Base-by-base conservation (phyloP, 2,888 invertebrate species). In the Heliconius erato region DNA sequence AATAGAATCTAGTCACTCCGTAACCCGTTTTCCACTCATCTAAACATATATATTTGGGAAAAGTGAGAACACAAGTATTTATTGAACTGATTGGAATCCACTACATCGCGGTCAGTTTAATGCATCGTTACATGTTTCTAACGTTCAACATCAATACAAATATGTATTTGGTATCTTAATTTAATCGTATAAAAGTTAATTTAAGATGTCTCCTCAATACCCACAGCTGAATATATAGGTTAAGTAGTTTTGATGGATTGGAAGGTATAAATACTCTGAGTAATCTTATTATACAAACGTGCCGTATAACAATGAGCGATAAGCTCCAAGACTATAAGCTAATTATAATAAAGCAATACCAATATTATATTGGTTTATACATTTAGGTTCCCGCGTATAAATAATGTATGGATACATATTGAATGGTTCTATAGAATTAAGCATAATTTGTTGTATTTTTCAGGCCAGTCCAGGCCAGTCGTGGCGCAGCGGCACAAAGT, bases 311-410 rank as follows among this genome's bases (percentile, higher is more conserved):
- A 78, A 71, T 81, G 49, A 35, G 63, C 65, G 81, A 78, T 81
- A 78, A 77, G 78, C 81, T 44, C 59, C 71, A 78, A 71, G 44
- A 82, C 68, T 82, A 82, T 82, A 82, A 82, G 83, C 82, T 84
- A 80, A 84, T 84, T 78, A 82, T 80, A 76, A 76, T 76, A 68
- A 82, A 82, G 74, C 82, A 54, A 80, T 80, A 63, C n/a, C 80
- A 72, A 80, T 82, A 67, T 77, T 74, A 69, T 49, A 28, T 77
- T 79, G 44, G 54, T 54, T 54, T 78, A 82, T 80, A 54, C 72
- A 69, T 80, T 77, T n/a, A 44, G 28, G 35, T 44, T 23, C 23
- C 28, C 9, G 7, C 23, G 6, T 19, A 23, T 59, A 59, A 23
- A 6, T 59, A 9, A 59, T 9, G 23, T 59, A 23, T 59, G 23